These are phyloP conservation scores for Eumeta japonica DNA, from an alignment of 1,140 invertebrate genomes.

Conservation along the genomic window DNA sequence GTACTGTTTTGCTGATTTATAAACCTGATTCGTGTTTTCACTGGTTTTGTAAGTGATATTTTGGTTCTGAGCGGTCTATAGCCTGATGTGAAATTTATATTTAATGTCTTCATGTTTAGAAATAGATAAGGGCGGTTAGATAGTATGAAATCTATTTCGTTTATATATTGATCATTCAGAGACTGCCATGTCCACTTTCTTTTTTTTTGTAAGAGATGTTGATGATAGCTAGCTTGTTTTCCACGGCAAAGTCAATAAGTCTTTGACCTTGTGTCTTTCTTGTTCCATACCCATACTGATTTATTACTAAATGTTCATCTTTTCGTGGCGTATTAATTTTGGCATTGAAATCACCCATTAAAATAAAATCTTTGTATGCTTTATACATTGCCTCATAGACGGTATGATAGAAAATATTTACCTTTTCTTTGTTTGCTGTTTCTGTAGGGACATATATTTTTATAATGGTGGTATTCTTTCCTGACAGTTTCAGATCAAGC, in stretches of 20 bases:
- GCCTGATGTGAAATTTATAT: constrained; percentile 15
- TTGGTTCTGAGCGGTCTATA: constrained; percentile 13
- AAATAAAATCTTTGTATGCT: too few species aligned
- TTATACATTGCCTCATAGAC: too few species aligned
- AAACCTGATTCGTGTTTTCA: constrained; percentile 6
- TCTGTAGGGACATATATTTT: too few species aligned
- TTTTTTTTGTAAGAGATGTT: constrained; percentile 15
- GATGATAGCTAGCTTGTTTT: constrained; percentile 13
- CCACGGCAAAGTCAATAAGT: constrained; percentile 13
- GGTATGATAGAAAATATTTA: too few species aligned
- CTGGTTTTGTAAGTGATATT: too few species aligned
- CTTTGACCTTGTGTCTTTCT: constrained; percentile 15
- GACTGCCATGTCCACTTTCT: constrained; percentile 12
- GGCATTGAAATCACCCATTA: constrained; percentile 10
- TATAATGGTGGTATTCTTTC: too few species aligned
- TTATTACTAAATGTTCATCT: constrained; percentile 10
- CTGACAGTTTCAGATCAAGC: too few species aligned
- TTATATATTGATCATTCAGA: constrained; percentile 9
- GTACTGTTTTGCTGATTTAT: constrained; percentile 6
- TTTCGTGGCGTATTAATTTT: constrained; percentile 12
- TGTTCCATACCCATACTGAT: constrained; percentile 11
- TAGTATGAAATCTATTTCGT: constrained; percentile 19
- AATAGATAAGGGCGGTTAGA: constrained; percentile 10
- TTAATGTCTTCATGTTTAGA: constrained; percentile 13
- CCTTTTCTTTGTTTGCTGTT: too few species aligned